phyloP scores from a whole-genome alignment of 2,888 invertebrate genomes.

The Nomada flava region DNA sequence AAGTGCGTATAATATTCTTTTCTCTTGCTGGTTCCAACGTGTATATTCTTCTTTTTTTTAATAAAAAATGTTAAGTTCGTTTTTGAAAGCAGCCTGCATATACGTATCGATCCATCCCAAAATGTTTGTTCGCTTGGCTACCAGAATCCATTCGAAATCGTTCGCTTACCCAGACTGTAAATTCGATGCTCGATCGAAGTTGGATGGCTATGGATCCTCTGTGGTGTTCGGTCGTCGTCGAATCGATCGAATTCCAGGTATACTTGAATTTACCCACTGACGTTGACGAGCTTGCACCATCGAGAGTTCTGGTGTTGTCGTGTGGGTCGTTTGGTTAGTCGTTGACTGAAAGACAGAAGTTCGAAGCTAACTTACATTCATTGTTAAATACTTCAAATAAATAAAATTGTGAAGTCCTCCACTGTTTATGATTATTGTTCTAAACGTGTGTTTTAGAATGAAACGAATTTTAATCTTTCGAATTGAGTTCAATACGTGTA shows the following conservation, averaged over 20 bases:
- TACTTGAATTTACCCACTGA: slow-evolving; percentile 44
- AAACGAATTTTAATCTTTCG: too few species aligned
- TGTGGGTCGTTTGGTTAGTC: slow-evolving; percentile 5
- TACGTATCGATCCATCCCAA: too few species aligned
- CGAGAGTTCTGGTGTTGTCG: background rate
- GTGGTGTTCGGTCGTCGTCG: slow-evolving; percentile 19
- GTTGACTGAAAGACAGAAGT: slow-evolving; percentile 42
- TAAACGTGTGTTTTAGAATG: too few species aligned
- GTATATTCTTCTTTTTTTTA: too few species aligned
- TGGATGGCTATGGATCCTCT: slow-evolving; percentile 28
- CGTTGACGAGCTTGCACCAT: slow-evolving; percentile 10
- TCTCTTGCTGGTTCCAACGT: background rate
- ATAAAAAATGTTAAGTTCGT: background rate
- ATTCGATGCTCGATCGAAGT: slow-evolving; percentile 53
- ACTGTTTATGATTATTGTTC: too few species aligned
- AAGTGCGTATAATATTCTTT: too few species aligned
- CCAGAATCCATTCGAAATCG: background rate
- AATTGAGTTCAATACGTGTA: too few species aligned
- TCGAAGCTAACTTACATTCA: background rate
- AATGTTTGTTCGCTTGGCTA: too few species aligned
- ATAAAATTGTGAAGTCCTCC: too few species aligned
- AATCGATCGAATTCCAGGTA: slow-evolving; percentile 30
- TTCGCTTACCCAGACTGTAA: slow-evolving; percentile 28
- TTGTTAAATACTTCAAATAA: background rate
- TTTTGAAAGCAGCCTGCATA: background rate